Conservation (phyloP, 2,113 vertebrate species). For the Pardalotus punctatus region DNA sequence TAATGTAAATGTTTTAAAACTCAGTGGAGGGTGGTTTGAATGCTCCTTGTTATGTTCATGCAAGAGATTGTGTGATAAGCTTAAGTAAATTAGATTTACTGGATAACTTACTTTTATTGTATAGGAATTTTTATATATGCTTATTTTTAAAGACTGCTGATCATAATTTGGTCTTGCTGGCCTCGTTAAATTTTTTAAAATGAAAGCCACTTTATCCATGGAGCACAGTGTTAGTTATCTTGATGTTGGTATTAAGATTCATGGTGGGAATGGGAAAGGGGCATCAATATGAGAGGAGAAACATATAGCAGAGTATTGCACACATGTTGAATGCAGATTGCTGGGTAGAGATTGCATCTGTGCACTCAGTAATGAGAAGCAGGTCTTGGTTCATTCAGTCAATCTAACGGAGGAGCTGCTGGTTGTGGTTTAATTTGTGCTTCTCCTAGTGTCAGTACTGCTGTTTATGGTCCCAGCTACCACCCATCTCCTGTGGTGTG, state of each 20-base stretch:
- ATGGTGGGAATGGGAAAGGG: neutral
- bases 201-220: neutral
- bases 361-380: rapidly evolving
- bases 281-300: rapidly evolving
- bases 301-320: rapidly evolving
- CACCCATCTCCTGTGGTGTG: neutral
- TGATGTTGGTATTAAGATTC: neutral
- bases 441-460: neutral
- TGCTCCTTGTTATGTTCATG: neutral
- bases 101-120: neutral
- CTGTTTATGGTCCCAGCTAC: neutral
- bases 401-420: neutral
- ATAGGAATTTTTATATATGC: neutral
- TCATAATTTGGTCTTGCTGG: neutral
- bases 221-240: neutral
- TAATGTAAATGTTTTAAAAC: neutral
- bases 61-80: neutral
- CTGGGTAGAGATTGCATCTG: neutral
- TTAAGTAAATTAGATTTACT: neutral
- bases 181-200: neutral
- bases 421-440: neutral
- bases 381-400: neutral
- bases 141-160: neutral
- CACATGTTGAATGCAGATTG: neutral
- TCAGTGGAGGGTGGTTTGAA: neutral